Evolutionary conservation across 2,888 invertebrate genomes (phyloP).

Genomic region (Sclerodermus sp.): DNA sequence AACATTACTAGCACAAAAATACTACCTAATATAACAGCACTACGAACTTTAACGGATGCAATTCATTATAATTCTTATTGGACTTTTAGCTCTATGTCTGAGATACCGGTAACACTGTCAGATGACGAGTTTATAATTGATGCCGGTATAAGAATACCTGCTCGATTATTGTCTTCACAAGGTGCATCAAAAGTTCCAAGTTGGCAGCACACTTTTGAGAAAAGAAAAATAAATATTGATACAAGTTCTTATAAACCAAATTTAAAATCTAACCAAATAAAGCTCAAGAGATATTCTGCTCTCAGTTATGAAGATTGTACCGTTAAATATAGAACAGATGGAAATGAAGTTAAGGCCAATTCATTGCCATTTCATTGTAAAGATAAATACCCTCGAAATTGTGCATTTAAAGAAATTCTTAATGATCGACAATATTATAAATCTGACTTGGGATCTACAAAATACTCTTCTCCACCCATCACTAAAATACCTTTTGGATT

Average conservation of each 20-base stretch:
- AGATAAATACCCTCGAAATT: conserved; percentile 28
- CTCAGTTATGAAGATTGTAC: conserved; percentile 42
- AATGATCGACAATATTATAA: conserved; percentile 26
- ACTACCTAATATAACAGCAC: conserved; percentile 32
- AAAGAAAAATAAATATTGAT: conserved; percentile 31
- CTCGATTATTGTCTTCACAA: conserved; percentile 44
- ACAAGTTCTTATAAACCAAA: no score
- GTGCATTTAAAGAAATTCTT: conserved; percentile 26
- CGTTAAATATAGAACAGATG: conserved; percentile 29
- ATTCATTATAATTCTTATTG: conserved; percentile 51
- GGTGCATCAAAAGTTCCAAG: conserved; percentile 49
- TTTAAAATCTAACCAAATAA: conserved; percentile 32
- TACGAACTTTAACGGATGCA: conserved; percentile 33
- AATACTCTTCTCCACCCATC: conserved; percentile 28
- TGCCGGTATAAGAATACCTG: conserved; percentile 52
- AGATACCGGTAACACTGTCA: conserved; percentile 47
- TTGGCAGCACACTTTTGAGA: conserved; percentile 43
- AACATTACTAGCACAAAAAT: conserved; percentile 28
- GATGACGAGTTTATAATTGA: conserved; percentile 55
- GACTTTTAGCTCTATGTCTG: conserved; percentile 55
- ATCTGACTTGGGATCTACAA: conserved; percentile 27
- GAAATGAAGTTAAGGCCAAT: conserved; percentile 28
- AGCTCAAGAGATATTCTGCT: conserved; percentile 35
- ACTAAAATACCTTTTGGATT: conserved; percentile 32
- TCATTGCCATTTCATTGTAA: conserved; percentile 42